Conservation (phyloP, 64 coral and sea anemone genomes). For the Platygyra sinensis region DNA sequence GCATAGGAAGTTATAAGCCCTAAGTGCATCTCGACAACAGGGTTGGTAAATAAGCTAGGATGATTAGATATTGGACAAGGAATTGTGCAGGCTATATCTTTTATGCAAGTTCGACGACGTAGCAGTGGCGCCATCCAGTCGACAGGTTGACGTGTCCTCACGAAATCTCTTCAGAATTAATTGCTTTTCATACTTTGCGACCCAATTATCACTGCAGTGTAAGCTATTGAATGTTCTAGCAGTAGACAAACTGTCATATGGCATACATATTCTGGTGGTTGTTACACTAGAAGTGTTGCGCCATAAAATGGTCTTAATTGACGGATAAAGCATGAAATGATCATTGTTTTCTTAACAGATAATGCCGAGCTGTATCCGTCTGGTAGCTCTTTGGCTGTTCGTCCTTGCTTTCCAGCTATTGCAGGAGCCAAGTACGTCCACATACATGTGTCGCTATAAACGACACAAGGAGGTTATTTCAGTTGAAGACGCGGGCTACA, state of each 20-base stretch:
- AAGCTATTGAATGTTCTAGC: not conserved
- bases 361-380: conserved; percentile 9
- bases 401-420: conserved; percentile 31
- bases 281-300: conserved; percentile 12
- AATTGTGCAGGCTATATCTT: not conserved
- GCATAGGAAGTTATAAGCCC: not conserved
- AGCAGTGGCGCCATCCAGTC: conserved; percentile 6
- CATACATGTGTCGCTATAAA: not conserved
- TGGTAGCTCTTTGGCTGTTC: conserved; percentile 4
- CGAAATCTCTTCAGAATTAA: conserved; percentile 32
- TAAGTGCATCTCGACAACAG: not conserved
- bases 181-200: conserved; percentile 9
- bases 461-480: conserved; percentile 21
- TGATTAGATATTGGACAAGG: not conserved
- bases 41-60: not conserved
- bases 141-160: conserved; percentile 17
- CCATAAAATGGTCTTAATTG: not conserved
- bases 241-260: not conserved
- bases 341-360: conserved; percentile 48
- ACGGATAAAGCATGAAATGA: conserved; percentile 31
- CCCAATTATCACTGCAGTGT: conserved; percentile 24
- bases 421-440: not conserved
- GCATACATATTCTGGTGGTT: not conserved
- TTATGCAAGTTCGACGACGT: not conserved
- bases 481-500: conserved; percentile 2